Evolutionary conservation across 2,888 invertebrate species (phyloP), one percentile per base, ranked within the genome.

Genomic region (Drosophila lutescens): DNA sequence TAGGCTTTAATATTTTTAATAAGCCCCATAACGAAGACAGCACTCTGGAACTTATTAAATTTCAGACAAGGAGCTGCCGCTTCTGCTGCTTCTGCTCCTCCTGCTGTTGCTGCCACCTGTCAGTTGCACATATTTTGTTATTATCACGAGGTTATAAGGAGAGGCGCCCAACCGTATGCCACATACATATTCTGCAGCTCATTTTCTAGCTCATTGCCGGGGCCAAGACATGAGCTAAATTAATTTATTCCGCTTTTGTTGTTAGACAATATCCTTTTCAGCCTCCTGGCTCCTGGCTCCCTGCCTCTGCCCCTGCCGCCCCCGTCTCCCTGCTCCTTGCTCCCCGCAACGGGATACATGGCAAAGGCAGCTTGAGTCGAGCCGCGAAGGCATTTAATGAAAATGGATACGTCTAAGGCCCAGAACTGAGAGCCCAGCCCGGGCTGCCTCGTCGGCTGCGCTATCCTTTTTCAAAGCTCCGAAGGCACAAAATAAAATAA

Each of bases 191-290:
- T 79, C 73, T 69, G 68, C 41, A 84, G 86, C 85, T 88, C 78
- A 88, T 89, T 89, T 89, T 90, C 88, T 82, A 89, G 83, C 83
- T 87, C 86, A 90, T 89, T 88, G 89, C 83, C 79, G 78, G 82
- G 67, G 67, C 72, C 67, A 78, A 80, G 79, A 80, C 78, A 81
- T 78, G 79, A 77, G 81, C 86, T 85, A 89, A 90, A 90, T 90
- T 90, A 90, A 90, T 90, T 90, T 90, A 89, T 88, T 88, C 78
- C 79, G 76, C 79, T 80, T 89, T 89, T 89, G 85, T 88, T 85
- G 82, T 79, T 88, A 86, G 80, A 83, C 83, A 83, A 83, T 83
- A 83, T 83, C 83, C 83, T 86, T 77, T 86, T 77, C 77, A 76
- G 80, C 75, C 51, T 36, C 34, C 34, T 44, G 23, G 26, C 20